Evolutionary conservation across 2,888 invertebrate species (phyloP), one percentile per base, ranked within the genome.

Genomic region (Hipparchia semele): DNA sequence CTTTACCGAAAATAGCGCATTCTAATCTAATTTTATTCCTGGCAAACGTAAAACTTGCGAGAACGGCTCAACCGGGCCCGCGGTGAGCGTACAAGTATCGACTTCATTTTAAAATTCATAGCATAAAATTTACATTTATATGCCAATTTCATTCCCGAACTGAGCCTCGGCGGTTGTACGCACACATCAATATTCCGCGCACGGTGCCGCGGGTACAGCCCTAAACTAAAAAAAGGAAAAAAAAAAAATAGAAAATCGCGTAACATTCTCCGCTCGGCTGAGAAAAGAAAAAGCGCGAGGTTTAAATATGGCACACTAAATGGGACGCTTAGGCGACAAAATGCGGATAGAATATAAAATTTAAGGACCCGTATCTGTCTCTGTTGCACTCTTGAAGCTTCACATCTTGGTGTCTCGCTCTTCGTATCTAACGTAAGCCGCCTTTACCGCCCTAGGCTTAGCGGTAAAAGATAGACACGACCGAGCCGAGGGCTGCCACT

Each of bases 121-220:
- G 93, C 93, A 92, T 93, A 92, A 94, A 93, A 94, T 94, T 93
- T 92, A 93, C 94, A 93, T 94, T 93, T 93, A 93, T 93, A 93
- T 93, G 93, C 94, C 94, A 92, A 94, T 94, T 94, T 94, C 91
- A 92, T 92, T 91, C 90, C 91, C 88, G 90, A 92, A 91, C 91
- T 90, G 91, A 88, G 90, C 89, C 89, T 88, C 86, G 88, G 89
- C 86, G 89, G 90, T 87, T 83, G 87, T 90, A 88, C 91, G 90
- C 91, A 91, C 91, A 92, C 92, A 92, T 93, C 91, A 90, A 89
- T 91, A 94, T 92, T 89, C 93, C 79, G 87, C 85, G 89, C 90
- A 92, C 91, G 91, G 83, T 86, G 84, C 81, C 78, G 80, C 82
- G 80, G 81, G 83, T 83, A 88, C 88, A 88, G 86, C 89, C 89